Evolutionary conservation across 2,113 vertebrate genomes (phyloP), one percentile per base, ranked within the genome.

Genomic region (Nannobrachium achirus): DNA sequence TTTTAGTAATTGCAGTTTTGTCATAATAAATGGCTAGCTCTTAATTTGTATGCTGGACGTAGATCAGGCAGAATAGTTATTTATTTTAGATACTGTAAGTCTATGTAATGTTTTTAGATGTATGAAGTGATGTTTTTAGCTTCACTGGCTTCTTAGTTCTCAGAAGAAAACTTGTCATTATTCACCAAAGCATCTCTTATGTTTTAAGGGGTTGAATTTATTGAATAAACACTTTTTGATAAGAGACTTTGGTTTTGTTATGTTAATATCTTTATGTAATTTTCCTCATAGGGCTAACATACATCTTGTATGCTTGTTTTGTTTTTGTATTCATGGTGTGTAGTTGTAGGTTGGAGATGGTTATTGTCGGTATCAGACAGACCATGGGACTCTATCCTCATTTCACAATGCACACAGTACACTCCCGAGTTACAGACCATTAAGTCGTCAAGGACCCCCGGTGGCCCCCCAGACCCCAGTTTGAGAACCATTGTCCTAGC

Each of bases 161-260:
- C 56, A 76, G n/a, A 67, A 70, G 58, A 78, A 83, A 75, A 76
- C 53, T 42, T 69, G 56, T 55, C 5, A 4, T 40, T 63, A 82
- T 59, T 79, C 73, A 64, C 48, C 63, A 57, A 83, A 81, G 74
- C 76, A 72, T 75, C 76, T 69, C 10, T 71, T 64, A 46, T 73
- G 74, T 87, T 16, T 70, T 69, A 55, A 71, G 51, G 63, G 80
- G 80, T 78, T 83, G 64, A 79, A 66, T 82, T 75, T 83, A 56
- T 62, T 80, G 56, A 91, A 91, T 89, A 90, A 91, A 52, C 33
- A 15, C 19, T 60, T 83, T 72, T 72, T 87, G 49, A 64, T 82
- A 88, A 75, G 49, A 75, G 7, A 44, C 62, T 72, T 56, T 53
- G 8, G 62, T 70, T 50, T 4, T 48, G 25, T 1, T n/a, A 19